Evolutionary conservation across 1,140 invertebrate genomes (phyloP).

Genomic region (Macrobrachium nipponense): DNA sequence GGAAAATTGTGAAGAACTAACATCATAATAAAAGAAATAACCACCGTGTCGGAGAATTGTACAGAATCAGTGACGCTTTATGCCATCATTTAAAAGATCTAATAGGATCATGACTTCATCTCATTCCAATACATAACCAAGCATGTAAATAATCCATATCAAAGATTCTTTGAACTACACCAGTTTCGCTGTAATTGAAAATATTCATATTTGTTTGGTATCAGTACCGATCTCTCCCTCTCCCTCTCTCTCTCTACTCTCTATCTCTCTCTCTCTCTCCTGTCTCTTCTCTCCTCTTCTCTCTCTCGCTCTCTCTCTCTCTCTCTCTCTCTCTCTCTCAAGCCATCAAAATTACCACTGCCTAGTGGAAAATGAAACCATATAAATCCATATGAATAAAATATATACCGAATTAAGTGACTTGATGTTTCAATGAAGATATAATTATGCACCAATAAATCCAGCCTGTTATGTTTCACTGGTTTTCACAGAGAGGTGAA

Average conservation of each 20-base stretch:
- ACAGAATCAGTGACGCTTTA: no score
- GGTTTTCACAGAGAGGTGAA: no score
- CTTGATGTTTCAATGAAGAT: background rate
- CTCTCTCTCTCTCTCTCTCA: conserved; percentile 1
- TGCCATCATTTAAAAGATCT: no score
- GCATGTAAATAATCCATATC: no score
- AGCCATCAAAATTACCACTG: background rate
- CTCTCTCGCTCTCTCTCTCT: background rate
- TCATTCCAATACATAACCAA: no score
- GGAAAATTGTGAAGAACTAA: no score
- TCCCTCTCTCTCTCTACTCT: background rate
- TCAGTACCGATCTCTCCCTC: background rate
- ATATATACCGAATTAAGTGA: background rate
- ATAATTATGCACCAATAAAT: no score
- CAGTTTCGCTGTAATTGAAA: background rate
- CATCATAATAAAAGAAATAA: no score
- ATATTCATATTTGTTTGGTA: background rate
- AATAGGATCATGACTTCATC: no score
- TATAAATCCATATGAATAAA: conserved; percentile 6
- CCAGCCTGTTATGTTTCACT: no score
- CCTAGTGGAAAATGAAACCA: background rate
- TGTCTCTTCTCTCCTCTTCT: background rate
- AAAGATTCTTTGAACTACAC: no score
- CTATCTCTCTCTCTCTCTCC: background rate
- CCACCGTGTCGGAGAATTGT: no score